These are phyloP conservation scores for Dallia pectoralis DNA, from an alignment of 2,797 vertebrate species.

Conservation along the genomic window DNA sequence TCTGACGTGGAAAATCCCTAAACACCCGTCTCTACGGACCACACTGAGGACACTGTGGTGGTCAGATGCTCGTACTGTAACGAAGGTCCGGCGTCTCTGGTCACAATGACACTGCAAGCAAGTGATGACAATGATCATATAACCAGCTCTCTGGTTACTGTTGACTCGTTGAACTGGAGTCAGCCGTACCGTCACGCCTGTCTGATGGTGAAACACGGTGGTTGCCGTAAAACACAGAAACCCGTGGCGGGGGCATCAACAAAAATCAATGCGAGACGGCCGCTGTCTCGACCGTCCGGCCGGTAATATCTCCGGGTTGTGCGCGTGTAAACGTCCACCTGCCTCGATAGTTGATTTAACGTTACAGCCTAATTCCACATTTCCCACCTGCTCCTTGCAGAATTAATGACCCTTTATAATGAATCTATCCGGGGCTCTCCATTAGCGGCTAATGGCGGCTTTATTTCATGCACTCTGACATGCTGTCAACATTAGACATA, in stretches of 20 bases:
- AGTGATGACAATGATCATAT: too few relatives aligned
- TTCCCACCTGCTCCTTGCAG: constrained; percentile 36
- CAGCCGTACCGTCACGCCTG: too few relatives aligned
- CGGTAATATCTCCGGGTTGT: not conserved
- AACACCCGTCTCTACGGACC: too few relatives aligned
- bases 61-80: too few relatives aligned
- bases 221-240: too few relatives aligned
- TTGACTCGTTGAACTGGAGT: too few relatives aligned
- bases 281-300: not conserved
- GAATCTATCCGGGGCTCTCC: constrained; percentile 51
- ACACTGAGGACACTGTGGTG: too few relatives aligned
- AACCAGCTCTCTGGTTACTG: too few relatives aligned
- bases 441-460: constrained; percentile 62
- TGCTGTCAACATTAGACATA: constrained; percentile 56
- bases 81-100: too few relatives aligned
- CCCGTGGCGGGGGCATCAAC: not conserved
- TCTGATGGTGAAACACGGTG: too few relatives aligned
- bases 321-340: not conserved
- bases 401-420: constrained; percentile 45
- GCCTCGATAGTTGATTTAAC: constrained; percentile 1
- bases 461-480: constrained; percentile 65
- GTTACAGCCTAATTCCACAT: not conserved
- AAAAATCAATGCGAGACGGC: not conserved
- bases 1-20: too few relatives aligned
- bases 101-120: too few relatives aligned